Conservation (phyloP, 2,797 vertebrate species). For the Pelochelys cantorii region DNA sequence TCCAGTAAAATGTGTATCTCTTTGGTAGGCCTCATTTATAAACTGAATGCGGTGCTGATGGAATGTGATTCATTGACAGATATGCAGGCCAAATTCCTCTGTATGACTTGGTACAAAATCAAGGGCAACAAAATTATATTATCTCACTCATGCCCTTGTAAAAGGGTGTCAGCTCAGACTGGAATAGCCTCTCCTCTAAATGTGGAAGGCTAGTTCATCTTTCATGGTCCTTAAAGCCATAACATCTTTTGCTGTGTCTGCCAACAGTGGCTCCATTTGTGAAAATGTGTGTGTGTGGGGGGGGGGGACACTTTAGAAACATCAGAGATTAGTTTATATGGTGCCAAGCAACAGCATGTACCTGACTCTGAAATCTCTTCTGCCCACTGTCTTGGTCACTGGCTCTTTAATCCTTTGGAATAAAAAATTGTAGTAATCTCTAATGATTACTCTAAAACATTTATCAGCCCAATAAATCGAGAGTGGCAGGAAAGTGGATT, state of each 20-base stretch:
- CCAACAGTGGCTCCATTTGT: constrained; percentile 1
- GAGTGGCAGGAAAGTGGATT: background rate
- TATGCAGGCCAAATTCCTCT: background rate
- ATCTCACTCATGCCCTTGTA: background rate
- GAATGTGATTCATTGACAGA: background rate
- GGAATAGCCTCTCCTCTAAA: background rate
- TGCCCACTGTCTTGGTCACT: background rate
- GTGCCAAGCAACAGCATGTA: background rate
- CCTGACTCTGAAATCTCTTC: constrained; percentile 8
- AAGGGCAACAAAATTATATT: background rate
- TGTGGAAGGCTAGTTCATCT: background rate
- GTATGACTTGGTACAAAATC: background rate
- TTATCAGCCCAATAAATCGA: background rate
- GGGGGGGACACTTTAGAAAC: background rate
- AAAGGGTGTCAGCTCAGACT: background rate
- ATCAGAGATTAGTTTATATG: background rate
- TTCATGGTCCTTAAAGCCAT: background rate
- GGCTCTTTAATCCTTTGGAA: constrained; percentile 2
- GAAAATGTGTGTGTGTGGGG: background rate
- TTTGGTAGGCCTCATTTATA: background rate
- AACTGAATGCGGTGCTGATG: background rate
- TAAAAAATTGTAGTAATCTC: constrained; percentile 27
- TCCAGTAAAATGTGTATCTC: background rate
- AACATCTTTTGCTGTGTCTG: constrained; percentile 8
- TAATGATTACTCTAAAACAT: constrained; percentile 32